Percentiles rank a stretch among this genome's conserved stretches.
phyloP scores from a whole-genome alignment of 2,113 vertebrate species.

The Reinhardtius hippoglossoides region DNA sequence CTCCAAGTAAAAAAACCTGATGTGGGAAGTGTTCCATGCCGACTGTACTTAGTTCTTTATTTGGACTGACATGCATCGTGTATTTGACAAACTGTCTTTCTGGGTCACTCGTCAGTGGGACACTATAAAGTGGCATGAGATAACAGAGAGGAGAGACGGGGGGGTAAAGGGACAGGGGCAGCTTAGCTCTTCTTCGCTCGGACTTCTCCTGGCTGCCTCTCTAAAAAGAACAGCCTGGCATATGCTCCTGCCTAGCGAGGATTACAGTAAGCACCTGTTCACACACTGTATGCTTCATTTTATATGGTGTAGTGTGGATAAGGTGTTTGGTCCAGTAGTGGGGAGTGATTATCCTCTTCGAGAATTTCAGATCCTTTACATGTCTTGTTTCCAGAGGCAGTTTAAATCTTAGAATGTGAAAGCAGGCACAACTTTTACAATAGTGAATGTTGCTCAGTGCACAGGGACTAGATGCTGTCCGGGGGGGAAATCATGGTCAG shows the following conservation, averaged over 20 bases:
- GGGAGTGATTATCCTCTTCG: conserved; percentile 2
- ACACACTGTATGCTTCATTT: conserved; percentile 41
- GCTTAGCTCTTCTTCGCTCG: conserved; percentile 57
- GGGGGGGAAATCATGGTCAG: not conserved
- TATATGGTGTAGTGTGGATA: conserved; percentile 15
- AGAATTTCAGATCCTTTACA: conserved; percentile 10
- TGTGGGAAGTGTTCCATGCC: not conserved
- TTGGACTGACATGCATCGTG: not conserved
- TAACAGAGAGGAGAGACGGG: conserved; percentile 31
- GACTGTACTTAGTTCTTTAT: not conserved
- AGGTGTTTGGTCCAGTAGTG: conserved; percentile 23
- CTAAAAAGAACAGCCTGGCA: conserved; percentile 67
- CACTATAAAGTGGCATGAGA: conserved; percentile 41
- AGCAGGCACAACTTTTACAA: not conserved
- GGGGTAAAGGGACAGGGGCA: conserved; percentile 32
- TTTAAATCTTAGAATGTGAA: not conserved
- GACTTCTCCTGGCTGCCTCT: conserved; percentile 61
- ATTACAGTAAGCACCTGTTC: conserved; percentile 76
- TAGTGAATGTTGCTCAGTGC: not conserved
- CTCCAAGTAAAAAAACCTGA: not conserved
- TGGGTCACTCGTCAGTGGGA: conserved; percentile 51
- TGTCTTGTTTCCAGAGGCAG: not conserved
- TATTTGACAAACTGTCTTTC: conserved; percentile 43
- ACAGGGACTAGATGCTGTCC: too few species aligned
- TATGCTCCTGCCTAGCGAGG: conserved; percentile 70